phyloP scores from a whole-genome alignment of 2,888 invertebrate species.

The Zonitis immaculata region DNA sequence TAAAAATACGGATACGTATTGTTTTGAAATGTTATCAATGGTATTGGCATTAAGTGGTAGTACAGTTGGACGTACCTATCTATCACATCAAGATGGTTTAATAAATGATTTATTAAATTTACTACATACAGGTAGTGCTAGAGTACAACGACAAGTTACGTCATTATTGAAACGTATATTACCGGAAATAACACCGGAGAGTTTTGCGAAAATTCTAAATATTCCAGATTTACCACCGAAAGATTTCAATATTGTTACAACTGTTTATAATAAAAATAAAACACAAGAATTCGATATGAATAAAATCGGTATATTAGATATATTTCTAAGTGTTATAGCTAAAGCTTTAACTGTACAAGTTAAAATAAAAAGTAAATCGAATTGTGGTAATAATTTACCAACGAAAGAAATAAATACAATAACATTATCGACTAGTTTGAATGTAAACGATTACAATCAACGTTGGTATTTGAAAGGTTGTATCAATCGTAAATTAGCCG shows the following conservation, averaged over 20 bases:
- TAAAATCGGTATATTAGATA: slow-evolving; percentile 74
- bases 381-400: slow-evolving; percentile 45
- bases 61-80: slow-evolving; percentile 80
- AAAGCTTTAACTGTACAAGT: slow-evolving; percentile 89
- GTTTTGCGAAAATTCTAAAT: slow-evolving; percentile 71
- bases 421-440: slow-evolving; percentile 57
- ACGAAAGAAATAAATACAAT: slow-evolving; percentile 54
- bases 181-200: slow-evolving; percentile 83
- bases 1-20: slow-evolving; percentile 82
- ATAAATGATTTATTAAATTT: slow-evolving; percentile 79
- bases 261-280: slow-evolving; percentile 49
- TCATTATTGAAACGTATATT: slow-evolving; percentile 81
- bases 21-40: slow-evolving; percentile 96
- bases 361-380: slow-evolving; percentile 66
- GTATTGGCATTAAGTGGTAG: slow-evolving; percentile 91
- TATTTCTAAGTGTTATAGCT: slow-evolving; percentile 84
- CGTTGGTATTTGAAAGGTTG: slow-evolving; percentile 86
- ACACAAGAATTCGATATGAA: slow-evolving; percentile 52
- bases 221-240: slow-evolving; percentile 66
- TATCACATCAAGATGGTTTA: slow-evolving; percentile 84
- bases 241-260: slow-evolving; percentile 70
- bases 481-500: slow-evolving; percentile 79
- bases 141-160: slow-evolving; percentile 91
- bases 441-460: no score
- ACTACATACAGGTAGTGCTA: slow-evolving; percentile 89